Base-by-base conservation (phyloP, 2,797 vertebrate species). In the Valencia hispanica region DNA sequence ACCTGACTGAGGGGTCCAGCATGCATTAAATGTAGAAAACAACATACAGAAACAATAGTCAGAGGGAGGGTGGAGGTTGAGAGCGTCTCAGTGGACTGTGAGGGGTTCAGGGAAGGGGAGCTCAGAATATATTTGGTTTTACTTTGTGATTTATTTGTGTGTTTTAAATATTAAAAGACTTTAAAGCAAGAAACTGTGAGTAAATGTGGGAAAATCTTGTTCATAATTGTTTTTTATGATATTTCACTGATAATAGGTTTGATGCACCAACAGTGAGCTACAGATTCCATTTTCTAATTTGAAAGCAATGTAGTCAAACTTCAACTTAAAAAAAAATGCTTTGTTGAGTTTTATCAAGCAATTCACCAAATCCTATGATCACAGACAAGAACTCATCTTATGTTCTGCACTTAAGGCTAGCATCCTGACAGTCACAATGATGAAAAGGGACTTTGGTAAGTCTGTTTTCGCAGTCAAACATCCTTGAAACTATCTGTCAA, bases 1-100 rank as follows among this genome's bases (percentile, higher is more conserved):
- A 99, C 98, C 98, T 99, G 98, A 94, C 98, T 99, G 97, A 94
- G 96, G 93, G 94, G 94, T 94, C 96, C 96, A 95, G 86, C 95
- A 95, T 95, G 96, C 95, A 96, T 95, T 95, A 93, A 93, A 94
- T 93, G 89, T 93, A 94, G 87, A 95, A 93, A 94, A 94, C 93
- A 94, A 91, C 92, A 95, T 94, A 96, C 92, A 95, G 90, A 95
- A 95, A 94, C 86, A 94, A 90, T 93, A 92, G 94, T 92, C 92
- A 93, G 94, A 92, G 87, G 89, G 91, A 85, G 79, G 73, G 87
- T 81, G 88, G 76, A 88, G 79, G 78, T 61, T 88, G 80, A 73
- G 61, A 77, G 77, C 81, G 85, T 81, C 79, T 83, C 70, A 85
- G 78, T 82, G 87, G 89, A 81, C 68, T 82, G 84, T 84, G 83